Base-by-base conservation (phyloP, 2,113 vertebrate species). In the Pithys albifrons region DNA sequence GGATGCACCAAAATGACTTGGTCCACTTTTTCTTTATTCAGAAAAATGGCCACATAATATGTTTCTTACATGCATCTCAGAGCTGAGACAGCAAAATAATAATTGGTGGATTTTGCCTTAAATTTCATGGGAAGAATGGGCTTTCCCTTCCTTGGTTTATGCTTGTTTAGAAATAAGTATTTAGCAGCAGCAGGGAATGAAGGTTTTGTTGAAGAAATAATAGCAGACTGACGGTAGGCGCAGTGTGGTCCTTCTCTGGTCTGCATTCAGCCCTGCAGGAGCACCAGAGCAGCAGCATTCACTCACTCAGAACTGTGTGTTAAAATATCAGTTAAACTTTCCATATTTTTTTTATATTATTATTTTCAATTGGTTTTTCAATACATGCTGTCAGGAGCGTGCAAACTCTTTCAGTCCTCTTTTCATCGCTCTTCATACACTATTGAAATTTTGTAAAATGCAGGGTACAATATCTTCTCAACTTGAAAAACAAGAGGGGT, bases 141-240 rank as follows among this genome's bases (percentile, higher is more conserved):
- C 59, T 93, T 91, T 91, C 31, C 48, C 35, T 51, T 70, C 28
- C 4, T 71, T 0, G 0, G 88, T 51, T 84, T 52, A 33, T 49
- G 6, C 45, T 77, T 84, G 27, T 72, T 77, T 78, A 41, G 33
- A 92, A 58, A 45, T 61, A 13, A 57, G 28, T 86, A 72, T 91
- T 88, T 87, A 89, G 19, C 19, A 94, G 61, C 77, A 92, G 94
- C 69, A 72, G 73, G 52, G 79, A 92, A 71, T 49, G 72, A 85
- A 88, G 75, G 65, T 84, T 94, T 88, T 94, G 59, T 77, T 92
- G 72, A 96, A 71, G 95, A 88, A 91, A 86, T 94, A 95, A 94
- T 67, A 94, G 52, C 57, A 94, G 65, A 35, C 41, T 94, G 85
- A 91, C 54, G 66, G 76, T 72, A 64, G 51, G 22, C 88, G 51